These are phyloP conservation scores for Muscina levida DNA, from an alignment of 2,888 invertebrate species.

Conservation along the genomic window DNA sequence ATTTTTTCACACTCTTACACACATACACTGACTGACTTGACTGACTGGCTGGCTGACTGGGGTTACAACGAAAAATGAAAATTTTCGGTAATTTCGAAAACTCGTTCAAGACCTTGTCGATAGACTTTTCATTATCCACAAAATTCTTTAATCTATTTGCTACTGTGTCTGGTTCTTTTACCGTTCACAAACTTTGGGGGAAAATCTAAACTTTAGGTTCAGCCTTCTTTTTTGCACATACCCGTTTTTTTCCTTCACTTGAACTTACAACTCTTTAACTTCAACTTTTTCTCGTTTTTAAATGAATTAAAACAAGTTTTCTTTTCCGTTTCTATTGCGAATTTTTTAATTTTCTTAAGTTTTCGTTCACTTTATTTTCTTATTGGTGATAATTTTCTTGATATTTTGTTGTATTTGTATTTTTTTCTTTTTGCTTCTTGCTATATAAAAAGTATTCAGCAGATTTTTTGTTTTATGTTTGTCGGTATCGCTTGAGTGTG, in stretches of 20 bases:
- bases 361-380: slow-evolving; percentile 51
- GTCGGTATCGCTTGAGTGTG: slow-evolving; percentile 18
- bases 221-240: neutral
- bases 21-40: neutral
- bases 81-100: slow-evolving; percentile 35
- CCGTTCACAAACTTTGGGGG: too few species aligned
- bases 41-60: neutral
- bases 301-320: too few species aligned
- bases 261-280: neutral
- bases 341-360: too few species aligned
- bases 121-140: too few species aligned
- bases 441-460: slow-evolving; percentile 42
- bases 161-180: too few species aligned
- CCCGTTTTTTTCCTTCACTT: neutral
- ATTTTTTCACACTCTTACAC: slow-evolving; percentile 47
- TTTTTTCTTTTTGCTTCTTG: slow-evolving; percentile 40
- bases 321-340: too few species aligned
- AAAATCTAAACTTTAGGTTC: too few species aligned
- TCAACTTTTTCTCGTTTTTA: neutral
- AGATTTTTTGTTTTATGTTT: neutral
- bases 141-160: too few species aligned
- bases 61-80: slow-evolving; percentile 52
- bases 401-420: slow-evolving; percentile 28
- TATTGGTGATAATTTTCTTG: slow-evolving; percentile 26
- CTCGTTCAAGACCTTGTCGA: slow-evolving; percentile 51